Base-by-base conservation (phyloP, 2,113 vertebrate genomes). In the Egretta garzetta region DNA sequence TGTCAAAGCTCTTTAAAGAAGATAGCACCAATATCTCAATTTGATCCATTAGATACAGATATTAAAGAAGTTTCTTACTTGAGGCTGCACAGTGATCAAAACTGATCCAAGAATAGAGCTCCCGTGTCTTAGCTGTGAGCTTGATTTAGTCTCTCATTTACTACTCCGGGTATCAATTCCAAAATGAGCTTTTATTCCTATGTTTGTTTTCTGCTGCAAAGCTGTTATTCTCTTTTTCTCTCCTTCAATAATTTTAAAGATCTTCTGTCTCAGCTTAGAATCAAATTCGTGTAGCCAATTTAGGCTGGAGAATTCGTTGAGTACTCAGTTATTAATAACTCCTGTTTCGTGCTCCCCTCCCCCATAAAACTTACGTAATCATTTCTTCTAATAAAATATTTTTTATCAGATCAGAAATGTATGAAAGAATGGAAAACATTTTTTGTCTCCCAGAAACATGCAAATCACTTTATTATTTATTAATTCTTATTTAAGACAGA, bases 171-270 rank as follows among this genome's bases (percentile, higher is more conserved):
- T 95, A 75, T 91, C 53, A 85, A 45, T 87, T 94, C 72, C 70
- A 94, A 95, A 96, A 86, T 66, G 64, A 75, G 64, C 32, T 93
- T 95, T 96, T 90, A 74, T 93, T 94, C 83, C 52, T 86, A n/a
- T 37, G 19, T 96, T 83, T 89, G 37, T 1, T 16, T 84, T 88
- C 79, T 82, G 49, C 37, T 82, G 53, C 4, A 6, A 76, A 87
- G 70, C 27, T 87, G 49, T 87, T 84, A 52, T 43, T 64, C 21
- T 90, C 39, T 17, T 77, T 90, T 90, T 86, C 35, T 68, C 27
- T 80, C 21, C 30, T 91, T 85, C 5, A 4, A 79, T 75, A 87
- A 82, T 86, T 85, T 68, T 91, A 60, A 79, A 91, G 50, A 80
- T 91, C n/a, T 80, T 87, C 47, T 73, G 14, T 85, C 35, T 66